A percentile compares a stretch with the other conserved stretches of the same genome.
phyloP scores from a whole-genome alignment of 2,113 vertebrate genomes.

The Melanotaenia duboulayi region DNA sequence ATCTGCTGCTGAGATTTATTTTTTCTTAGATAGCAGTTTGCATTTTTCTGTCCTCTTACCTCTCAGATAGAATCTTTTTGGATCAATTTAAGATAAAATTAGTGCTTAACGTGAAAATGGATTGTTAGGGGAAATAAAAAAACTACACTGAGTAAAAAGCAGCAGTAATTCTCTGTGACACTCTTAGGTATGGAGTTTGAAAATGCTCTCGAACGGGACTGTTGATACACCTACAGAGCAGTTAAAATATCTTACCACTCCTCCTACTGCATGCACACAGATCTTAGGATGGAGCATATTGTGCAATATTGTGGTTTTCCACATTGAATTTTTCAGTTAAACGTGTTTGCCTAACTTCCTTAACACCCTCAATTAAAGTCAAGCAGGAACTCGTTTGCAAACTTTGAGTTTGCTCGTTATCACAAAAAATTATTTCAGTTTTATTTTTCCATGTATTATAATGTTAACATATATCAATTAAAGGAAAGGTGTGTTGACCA shows the following conservation, averaged over 20 bases:
- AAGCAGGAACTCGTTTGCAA: background rate
- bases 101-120: slow-evolving; percentile 50
- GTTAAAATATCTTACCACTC: slow-evolving; percentile 17
- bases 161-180: slow-evolving; percentile 7
- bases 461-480: background rate
- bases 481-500: background rate
- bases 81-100: slow-evolving; percentile 55
- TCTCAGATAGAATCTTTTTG: slow-evolving; percentile 55
- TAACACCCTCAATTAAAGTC: background rate
- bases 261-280: slow-evolving; percentile 2
- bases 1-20: slow-evolving; percentile 74
- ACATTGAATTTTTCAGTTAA: slow-evolving; percentile 4
- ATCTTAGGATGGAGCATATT: slow-evolving; percentile 7
- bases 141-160: background rate
- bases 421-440: background rate
- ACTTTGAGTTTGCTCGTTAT: background rate
- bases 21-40: slow-evolving; percentile 68
- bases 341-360: background rate
- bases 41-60: slow-evolving; percentile 60
- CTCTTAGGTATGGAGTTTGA: slow-evolving; percentile 26
- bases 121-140: slow-evolving; percentile 1
- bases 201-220: slow-evolving; percentile 27
- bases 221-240: slow-evolving; percentile 14
- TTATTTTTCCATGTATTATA: background rate
- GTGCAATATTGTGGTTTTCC: too few species aligned